Base-by-base conservation (phyloP, 2,888 invertebrate genomes). In the Trimorus sp. region DNA sequence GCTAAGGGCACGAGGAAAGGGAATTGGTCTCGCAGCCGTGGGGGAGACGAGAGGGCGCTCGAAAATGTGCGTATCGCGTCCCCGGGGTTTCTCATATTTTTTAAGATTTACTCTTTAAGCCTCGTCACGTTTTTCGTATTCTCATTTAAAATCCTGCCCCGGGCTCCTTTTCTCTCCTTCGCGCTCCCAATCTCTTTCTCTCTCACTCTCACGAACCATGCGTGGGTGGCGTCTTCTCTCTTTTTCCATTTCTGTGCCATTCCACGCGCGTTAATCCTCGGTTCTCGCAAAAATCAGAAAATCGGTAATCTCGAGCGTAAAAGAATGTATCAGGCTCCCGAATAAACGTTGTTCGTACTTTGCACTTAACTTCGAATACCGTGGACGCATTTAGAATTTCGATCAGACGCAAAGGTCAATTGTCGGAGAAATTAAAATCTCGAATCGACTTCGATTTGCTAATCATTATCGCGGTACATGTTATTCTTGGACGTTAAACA, bases 101-200 rank as follows among this genome's bases (percentile, higher is more conserved):
- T 90, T 90, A 90, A 91, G 91, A 91, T 91, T 90, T 89, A 86
- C 87, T 86, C 87, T 89, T 89, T 90, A 89, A 89, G 90, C 89
- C 85, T 85, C 87, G 90, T 91, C 85, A 85, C 83, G 84, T 84
- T 83, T 84, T 83, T 83, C 83, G 82, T 83, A 84, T 84, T 78
- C 83, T 81, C 81, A 84, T 84, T 84, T 84, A 76, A 81, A 77
- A 59, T 81, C 71, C 42, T 69, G 84, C 82, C 78, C 54, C 59
- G 74, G 82, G 82, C 84, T 65, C 53, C 63, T 42, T 62, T 51
- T 59, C 54, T 26, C 26, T 15, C 38, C 0, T 37, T 16, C 45
- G 48, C 48, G 38, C 16, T 63, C 26, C 26, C 4, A 4, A 37
- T 12, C 42, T 0, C 26, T 14, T 48, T 77, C 59, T 65, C 53